Base-by-base conservation (phyloP, 30 jellyfish, hydroid and myxozoan species). In the Hydractinia symbiolongicarpus region DNA sequence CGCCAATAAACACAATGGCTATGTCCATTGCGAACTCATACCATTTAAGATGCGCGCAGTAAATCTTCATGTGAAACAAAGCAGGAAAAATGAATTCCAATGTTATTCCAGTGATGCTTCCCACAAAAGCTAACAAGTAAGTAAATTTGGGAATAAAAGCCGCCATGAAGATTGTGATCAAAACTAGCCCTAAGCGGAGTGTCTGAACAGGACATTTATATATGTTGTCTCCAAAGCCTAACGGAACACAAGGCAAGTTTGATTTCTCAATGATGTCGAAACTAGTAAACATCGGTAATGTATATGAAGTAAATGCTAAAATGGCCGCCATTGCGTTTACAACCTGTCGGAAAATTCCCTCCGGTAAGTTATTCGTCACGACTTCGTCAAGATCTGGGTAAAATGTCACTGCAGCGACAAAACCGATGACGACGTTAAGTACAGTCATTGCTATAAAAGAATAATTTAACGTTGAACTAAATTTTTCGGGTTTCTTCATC, bases 271-370 rank as follows among this genome's bases (percentile, higher is more conserved):
- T 79, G 64, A 93, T 84, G 73, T 88, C 98, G 83, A 93, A 93
- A 7, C 95, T 86, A 7, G 98, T 93, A 64, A 93, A 93, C 83
- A 93, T 84, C 5, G 98, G 98, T 51, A 92, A 64, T 1, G 98
- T 92, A 66, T 86, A 92, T 15, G 96, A 92, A 3, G 98, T 92
- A 79, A 92, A 86, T 14, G 98, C 96, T 40, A 93, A 55, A 10
- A 93, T 87, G 1, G 96, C 95, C 6, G 95, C 98, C 95, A 87
- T 83, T 66, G 95, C 95, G 73, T 93, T 93, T 61, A 93, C 95
- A 61, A 93, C 73, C 54, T 83, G 96, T 20, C 98, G 84, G 55
- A 93, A 84, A 13, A 73, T 58, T 49, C 96, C 96, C 13, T 54
- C 90, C 54, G 98, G 98, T 61, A 93, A 86, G 73, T 93, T 93